phyloP scores from a whole-genome alignment of 1,140 invertebrate species.

The Cydia amplana region DNA sequence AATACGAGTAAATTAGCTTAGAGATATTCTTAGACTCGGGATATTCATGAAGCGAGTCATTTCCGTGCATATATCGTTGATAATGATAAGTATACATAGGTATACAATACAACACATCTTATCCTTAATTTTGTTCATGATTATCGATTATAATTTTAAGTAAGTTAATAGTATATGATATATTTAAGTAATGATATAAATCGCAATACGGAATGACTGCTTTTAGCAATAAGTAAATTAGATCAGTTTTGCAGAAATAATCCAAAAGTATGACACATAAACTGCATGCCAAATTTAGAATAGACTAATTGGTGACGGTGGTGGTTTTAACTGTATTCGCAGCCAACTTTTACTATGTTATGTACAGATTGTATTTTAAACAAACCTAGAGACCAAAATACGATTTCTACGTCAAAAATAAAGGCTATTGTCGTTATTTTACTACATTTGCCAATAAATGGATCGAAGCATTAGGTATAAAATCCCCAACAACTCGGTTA shows the following conservation, averaged over 20 bases:
- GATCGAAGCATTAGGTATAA: neutral
- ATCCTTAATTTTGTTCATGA: too few relatives aligned
- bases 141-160: neutral
- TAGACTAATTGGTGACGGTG: conserved; percentile 17
- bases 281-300: conserved; percentile 18
- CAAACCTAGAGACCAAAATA: neutral
- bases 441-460: neutral
- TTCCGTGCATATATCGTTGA: too few relatives aligned
- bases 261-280: neutral
- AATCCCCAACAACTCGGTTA: conserved; percentile 45
- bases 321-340: conserved; percentile 2
- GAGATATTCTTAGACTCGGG: too few relatives aligned
- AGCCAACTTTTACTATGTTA: too few relatives aligned
- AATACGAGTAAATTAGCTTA: too few relatives aligned
- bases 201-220: neutral
- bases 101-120: too few relatives aligned
- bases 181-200: neutral
- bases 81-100: too few relatives aligned
- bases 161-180: neutral
- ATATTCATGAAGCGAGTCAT: too few relatives aligned
- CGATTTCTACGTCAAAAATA: neutral
- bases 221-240: neutral
- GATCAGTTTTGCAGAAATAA: neutral
- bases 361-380: neutral
- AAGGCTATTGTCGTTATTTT: neutral